Conservation (phyloP, 2,888 invertebrate species). For the Ecliptopera silaceata region DNA sequence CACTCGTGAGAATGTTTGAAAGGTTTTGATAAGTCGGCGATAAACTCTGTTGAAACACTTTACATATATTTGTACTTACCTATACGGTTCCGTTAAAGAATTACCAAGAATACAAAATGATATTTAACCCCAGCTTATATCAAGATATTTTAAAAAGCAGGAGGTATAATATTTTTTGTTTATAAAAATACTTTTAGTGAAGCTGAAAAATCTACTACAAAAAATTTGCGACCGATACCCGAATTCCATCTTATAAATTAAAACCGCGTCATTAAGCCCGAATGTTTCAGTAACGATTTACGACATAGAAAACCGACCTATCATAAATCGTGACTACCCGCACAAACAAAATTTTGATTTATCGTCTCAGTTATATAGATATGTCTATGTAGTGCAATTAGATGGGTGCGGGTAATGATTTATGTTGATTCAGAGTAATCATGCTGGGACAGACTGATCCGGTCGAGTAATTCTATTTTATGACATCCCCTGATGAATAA, state of each 20-base stretch:
- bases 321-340: constrained; percentile 61
- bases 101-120: not conserved
- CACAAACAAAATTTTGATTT: constrained; percentile 76
- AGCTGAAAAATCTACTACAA: not conserved
- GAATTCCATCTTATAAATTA: constrained; percentile 45
- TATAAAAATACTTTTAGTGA: not conserved
- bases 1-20: constrained; percentile 43
- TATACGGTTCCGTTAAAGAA: not conserved
- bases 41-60: constrained; percentile 12
- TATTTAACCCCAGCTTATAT: too few species aligned
- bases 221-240: constrained; percentile 13
- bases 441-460: constrained; percentile 65
- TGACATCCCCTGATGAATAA: constrained; percentile 66
- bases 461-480: constrained; percentile 70
- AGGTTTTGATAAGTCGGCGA: constrained; percentile 23
- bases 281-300: constrained; percentile 63
- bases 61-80: not conserved
- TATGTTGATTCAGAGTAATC: constrained; percentile 78
- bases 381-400: constrained; percentile 66
- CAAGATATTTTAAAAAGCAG: too few species aligned
- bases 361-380: constrained; percentile 51
- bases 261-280: constrained; percentile 53
- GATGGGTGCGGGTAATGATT: constrained; percentile 77
- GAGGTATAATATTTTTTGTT: too few species aligned
- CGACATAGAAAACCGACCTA: constrained; percentile 54